phyloP scores from a whole-genome alignment of 2,797 vertebrate species.

The Etheostoma nigrum region DNA sequence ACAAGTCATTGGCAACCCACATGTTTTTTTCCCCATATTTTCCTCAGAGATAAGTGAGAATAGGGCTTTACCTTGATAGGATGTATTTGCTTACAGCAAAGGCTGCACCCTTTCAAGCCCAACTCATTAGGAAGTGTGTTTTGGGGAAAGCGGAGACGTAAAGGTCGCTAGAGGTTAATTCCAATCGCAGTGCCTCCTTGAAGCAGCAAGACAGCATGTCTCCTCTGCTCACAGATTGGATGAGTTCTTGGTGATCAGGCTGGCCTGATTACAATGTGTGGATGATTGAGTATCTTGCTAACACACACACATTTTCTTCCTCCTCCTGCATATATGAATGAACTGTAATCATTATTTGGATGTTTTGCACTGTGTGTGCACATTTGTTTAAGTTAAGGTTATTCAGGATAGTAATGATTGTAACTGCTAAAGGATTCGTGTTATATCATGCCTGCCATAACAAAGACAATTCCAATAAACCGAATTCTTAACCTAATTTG shows the following conservation, averaged over 20 bases:
- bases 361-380: constrained; percentile 15
- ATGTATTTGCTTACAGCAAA: constrained; percentile 69
- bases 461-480: constrained; percentile 52
- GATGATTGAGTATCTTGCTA: constrained; percentile 50
- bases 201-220: constrained; percentile 80
- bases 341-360: constrained; percentile 15
- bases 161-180: constrained; percentile 83
- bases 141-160: constrained; percentile 66
- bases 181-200: constrained; percentile 76
- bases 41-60: constrained; percentile 69
- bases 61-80: constrained; percentile 70
- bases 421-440: constrained; percentile 54
- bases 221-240: constrained; percentile 79
- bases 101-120: constrained; percentile 66
- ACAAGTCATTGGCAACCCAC: constrained; percentile 70
- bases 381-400: constrained; percentile 27
- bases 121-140: constrained; percentile 80
- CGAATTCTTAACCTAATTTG: constrained; percentile 60
- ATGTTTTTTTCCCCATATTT: constrained; percentile 56
- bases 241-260: constrained; percentile 72
- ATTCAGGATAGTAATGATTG: constrained; percentile 39
- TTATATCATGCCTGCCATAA: constrained; percentile 59
- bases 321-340: constrained; percentile 16
- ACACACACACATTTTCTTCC: constrained; percentile 5
- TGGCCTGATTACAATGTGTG: constrained; percentile 69